Percentiles rank a stretch among this genome's conserved stretches.
Evolutionary conservation across 1,140 invertebrate genomes (phyloP).

Genomic region (Wasmannia auropunctata): DNA sequence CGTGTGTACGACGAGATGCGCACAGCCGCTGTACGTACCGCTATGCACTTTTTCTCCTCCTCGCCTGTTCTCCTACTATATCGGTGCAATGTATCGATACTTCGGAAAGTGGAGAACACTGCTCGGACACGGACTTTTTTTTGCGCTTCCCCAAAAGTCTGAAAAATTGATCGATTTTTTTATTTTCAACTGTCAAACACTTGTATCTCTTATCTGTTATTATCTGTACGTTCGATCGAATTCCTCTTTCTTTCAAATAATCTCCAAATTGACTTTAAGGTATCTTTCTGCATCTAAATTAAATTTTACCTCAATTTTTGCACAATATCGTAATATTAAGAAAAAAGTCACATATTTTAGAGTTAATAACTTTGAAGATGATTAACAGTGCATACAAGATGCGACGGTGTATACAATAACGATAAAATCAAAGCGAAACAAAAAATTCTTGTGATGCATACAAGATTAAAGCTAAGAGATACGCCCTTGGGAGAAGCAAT

Average conservation of each 20-base stretch:
- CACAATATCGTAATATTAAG: neutral
- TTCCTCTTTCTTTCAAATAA: neutral
- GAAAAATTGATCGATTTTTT: neutral
- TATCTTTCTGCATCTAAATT: neutral
- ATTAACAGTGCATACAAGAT: neutral
- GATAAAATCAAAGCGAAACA: conserved; percentile 25
- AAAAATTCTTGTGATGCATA: neutral
- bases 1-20: conserved; percentile 57
- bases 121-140: neutral
- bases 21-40: conserved; percentile 21
- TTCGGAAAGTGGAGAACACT: neutral
- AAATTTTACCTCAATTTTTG: neutral
- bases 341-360: neutral
- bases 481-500: neutral
- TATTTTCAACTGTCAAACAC: neutral
- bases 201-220: neutral
- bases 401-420: too few species aligned
- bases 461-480: conserved; percentile 29
- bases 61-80: neutral
- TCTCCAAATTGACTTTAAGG: neutral
- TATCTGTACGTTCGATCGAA: neutral
- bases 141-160: neutral
- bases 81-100: neutral
- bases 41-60: conserved; percentile 10
- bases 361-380: conserved; percentile 5